A percentile compares a stretch with the other conserved stretches of the same genome.
Evolutionary conservation across 2,797 vertebrate genomes (phyloP).

Genomic region (Gymnodraco acuticeps): DNA sequence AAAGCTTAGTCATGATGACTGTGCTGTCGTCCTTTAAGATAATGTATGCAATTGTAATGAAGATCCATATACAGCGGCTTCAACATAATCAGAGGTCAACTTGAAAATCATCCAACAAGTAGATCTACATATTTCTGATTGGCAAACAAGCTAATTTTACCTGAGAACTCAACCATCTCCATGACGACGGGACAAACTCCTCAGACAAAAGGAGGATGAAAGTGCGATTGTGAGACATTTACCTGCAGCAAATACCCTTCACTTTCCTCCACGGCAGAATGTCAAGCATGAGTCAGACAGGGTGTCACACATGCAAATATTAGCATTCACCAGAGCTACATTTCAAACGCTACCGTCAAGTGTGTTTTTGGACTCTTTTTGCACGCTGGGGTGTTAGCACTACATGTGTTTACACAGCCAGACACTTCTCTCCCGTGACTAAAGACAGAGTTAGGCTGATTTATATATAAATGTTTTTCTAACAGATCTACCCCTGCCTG

Average conservation of each 20-base stretch:
- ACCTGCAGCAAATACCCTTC: not conserved
- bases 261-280: not conserved
- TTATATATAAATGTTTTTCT: conserved; percentile 21
- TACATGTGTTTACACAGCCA: conserved; percentile 19
- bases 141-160: not conserved
- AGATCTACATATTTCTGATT: not conserved
- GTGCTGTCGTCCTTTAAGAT: too few relatives aligned
- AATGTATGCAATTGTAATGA: not conserved
- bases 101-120: not conserved
- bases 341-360: conserved; percentile 10
- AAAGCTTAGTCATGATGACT: not conserved
- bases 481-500: conserved; percentile 1
- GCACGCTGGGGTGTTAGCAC: conserved; percentile 2
- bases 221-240: not conserved
- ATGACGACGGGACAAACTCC: not conserved
- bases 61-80: not conserved
- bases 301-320: conserved; percentile 27
- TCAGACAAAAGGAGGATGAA: not conserved
- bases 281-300: conserved; percentile 1
- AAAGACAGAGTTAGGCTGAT: conserved; percentile 8
- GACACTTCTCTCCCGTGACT: not conserved
- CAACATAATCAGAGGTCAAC: not conserved
- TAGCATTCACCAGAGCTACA: not conserved
- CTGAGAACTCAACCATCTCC: not conserved
- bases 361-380: not conserved